Percentiles rank a stretch among this genome's conserved stretches.
Evolutionary conservation across 2,113 vertebrate genomes (phyloP).

Genomic region (Etia nguti): DNA sequence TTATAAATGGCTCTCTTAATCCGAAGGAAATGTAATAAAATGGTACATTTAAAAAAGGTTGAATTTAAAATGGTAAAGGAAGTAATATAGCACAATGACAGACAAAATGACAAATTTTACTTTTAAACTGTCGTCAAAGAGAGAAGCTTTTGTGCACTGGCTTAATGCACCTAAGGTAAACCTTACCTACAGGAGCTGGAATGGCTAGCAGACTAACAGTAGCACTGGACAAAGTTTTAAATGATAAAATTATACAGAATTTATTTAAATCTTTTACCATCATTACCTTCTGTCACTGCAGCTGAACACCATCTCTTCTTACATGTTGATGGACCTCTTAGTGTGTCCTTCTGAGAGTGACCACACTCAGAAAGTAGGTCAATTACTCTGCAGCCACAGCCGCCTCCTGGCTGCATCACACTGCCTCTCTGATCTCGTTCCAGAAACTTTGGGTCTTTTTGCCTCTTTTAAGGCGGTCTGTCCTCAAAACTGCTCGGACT

Average conservation of each 20-base stretch:
- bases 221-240: neutral
- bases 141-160: neutral
- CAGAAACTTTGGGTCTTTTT: neutral
- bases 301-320: neutral
- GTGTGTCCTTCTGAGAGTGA: neutral
- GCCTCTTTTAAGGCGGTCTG: neutral
- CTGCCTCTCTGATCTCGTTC: neutral
- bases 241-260: neutral
- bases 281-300: neutral
- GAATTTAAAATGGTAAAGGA: no score
- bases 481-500: neutral
- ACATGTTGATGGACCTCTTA: neutral
- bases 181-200: neutral
- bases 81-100: no score
- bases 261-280: neutral
- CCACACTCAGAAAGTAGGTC: neutral
- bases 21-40: no score
- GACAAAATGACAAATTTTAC: no score
- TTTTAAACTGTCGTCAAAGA: no score
- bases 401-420: neutral
- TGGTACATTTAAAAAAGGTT: no score
- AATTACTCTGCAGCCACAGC: neutral
- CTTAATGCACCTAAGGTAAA: neutral
- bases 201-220: neutral
- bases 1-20: no score